Conservation (phyloP, 2,888 invertebrate species). For the Diloba caeruleocephala region DNA sequence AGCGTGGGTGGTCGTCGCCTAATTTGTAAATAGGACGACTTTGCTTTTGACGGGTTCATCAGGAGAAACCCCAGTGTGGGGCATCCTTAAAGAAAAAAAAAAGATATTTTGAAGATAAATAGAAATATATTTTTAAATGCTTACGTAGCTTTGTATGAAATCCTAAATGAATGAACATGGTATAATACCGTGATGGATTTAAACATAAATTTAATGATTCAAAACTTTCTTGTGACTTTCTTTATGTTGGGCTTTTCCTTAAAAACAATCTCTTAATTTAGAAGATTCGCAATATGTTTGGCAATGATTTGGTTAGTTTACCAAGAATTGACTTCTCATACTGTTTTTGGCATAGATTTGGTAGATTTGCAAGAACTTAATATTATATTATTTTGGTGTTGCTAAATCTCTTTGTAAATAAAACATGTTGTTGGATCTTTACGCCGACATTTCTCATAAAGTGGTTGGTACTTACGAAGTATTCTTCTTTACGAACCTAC, state of each 20-base stretch:
- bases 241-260: conserved; percentile 11
- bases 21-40: too few relatives aligned
- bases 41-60: too few relatives aligned
- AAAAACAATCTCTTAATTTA: conserved; percentile 11
- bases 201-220: conserved; percentile 1
- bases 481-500: too few relatives aligned
- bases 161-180: too few relatives aligned
- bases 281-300: conserved; percentile 9
- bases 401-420: background rate
- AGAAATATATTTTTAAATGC: background rate
- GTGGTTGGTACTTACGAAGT: too few relatives aligned
- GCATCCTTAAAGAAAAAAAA: too few relatives aligned
- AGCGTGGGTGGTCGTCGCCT: too few relatives aligned
- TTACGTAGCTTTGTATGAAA: background rate
- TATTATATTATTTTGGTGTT: background rate
- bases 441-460: too few relatives aligned
- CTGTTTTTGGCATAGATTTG: conserved; percentile 21
- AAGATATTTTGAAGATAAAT: too few relatives aligned
- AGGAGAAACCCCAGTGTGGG: too few relatives aligned
- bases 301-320: conserved; percentile 14
- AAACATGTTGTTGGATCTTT: background rate
- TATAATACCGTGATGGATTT: conserved; percentile 1
- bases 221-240: background rate
- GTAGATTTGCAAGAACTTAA: background rate
- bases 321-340: conserved; percentile 2